phyloP scores from a whole-genome alignment of 2,888 invertebrate species.

The Sinhomidia bicolor region DNA sequence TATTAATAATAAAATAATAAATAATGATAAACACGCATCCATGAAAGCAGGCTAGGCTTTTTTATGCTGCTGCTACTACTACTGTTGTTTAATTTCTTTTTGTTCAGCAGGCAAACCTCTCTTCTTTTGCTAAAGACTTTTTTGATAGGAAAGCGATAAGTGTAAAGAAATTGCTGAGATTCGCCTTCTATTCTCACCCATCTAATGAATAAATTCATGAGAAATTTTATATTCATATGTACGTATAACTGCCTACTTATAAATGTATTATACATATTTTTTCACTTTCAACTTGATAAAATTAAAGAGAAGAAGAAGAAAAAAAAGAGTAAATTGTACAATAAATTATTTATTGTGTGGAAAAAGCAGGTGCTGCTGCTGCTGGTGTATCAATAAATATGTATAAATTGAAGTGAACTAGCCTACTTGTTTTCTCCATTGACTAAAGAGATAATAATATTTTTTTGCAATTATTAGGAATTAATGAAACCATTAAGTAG shows the following conservation, averaged over 20 bases:
- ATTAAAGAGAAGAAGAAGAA: too few relatives aligned
- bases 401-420: neutral
- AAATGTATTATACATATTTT: neutral
- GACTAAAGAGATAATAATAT: neutral
- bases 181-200: constrained; percentile 39
- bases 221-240: constrained; percentile 40
- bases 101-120: too few relatives aligned
- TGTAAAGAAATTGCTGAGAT: constrained; percentile 48
- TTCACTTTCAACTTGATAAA: neutral
- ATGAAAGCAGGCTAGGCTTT: neutral
- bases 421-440: neutral
- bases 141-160: constrained; percentile 38
- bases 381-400: neutral
- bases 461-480: constrained; percentile 31
- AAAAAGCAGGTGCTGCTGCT: neutral
- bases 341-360: neutral
- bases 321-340: neutral
- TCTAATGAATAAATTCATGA: constrained; percentile 67
- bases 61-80: neutral
- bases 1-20: neutral
- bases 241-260: too few relatives aligned
- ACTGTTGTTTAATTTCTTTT: too few relatives aligned
- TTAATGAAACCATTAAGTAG: constrained; percentile 51
- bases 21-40: neutral
- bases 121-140: constrained; percentile 1